Evolutionary conservation across 2,888 invertebrate species (phyloP).

Genomic region (Hybos culiciformis): DNA sequence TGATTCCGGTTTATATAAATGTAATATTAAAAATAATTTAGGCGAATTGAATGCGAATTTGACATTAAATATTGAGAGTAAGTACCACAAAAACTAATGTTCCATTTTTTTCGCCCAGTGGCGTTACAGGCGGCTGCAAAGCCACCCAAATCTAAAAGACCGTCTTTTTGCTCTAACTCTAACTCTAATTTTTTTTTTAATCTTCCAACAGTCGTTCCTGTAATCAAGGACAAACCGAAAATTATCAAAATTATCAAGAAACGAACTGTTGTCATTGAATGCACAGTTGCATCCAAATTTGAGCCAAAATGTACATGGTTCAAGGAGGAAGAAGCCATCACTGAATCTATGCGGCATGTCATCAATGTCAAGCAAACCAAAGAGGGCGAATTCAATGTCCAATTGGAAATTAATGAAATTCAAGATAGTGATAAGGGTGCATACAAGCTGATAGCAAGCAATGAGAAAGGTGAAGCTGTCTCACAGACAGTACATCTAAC

Average conservation of each 20-base stretch:
- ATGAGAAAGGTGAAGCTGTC: conserved; percentile 83
- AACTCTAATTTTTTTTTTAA: not conserved
- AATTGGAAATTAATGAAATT: conserved; percentile 78
- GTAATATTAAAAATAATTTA: conserved; percentile 89
- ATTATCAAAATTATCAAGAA: conserved; percentile 84
- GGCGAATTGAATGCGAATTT: conserved; percentile 96
- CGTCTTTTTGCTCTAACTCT: not conserved
- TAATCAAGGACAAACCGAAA: conserved; percentile 84
- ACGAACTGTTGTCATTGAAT: conserved; percentile 85
- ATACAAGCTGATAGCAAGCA: conserved; percentile 81
- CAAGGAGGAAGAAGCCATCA: conserved; percentile 68
- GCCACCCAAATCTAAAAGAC: not conserved
- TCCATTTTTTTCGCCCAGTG: not conserved
- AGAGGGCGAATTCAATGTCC: conserved; percentile 78
- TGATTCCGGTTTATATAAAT: conserved; percentile 96
- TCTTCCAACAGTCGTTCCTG: conserved; percentile 60
- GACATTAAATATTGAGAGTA: conserved; percentile 95
- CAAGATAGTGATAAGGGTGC: conserved; percentile 70
- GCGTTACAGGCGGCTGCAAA: not conserved
- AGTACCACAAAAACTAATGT: conserved; percentile 30
- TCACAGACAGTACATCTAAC: conserved; percentile 79
- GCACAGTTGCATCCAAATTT: conserved; percentile 84
- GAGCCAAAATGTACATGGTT: conserved; percentile 90
- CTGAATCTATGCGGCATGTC: conserved; percentile 41
- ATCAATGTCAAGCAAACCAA: conserved; percentile 30